Evolutionary conservation across 2,888 invertebrate species (phyloP), one percentile per base, ranked within the genome.

Genomic region (Coleophora deauratella): DNA sequence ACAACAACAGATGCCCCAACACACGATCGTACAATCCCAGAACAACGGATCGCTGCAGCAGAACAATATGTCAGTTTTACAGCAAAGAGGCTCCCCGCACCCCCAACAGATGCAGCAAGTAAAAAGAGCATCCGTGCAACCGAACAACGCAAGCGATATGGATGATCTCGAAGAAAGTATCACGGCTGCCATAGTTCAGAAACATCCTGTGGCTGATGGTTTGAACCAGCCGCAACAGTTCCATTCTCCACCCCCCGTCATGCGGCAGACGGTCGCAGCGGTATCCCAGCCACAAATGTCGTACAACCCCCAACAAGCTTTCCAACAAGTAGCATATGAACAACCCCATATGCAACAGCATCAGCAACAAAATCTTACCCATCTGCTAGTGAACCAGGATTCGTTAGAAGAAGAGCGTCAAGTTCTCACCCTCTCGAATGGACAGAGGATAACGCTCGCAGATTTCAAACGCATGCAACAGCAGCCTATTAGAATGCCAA

Each of bases 111-210:
- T 41, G 8, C 38, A 53, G 39, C 72, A 71, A 54, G 62, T 67
- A 1, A 80, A 79, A 38, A 77, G 82, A 59, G 80, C 80, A 11
- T 64, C 70, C n/a, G 80, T 80, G 0, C 80, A 79, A 55, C 78
- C 80, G 1, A 84, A 81, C 47, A 81, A 80, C 45, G 78, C 85
- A 0, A 80, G 70, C 41, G 86, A 85, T 42, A 77, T 86, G 77
- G 87, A 85, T 43, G 87, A 87, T 57, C 67, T 87, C 27, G 87
- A 87, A 55, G 86, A 87, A 33, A 87, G 87, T 49, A 87, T 87
- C 44, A 81, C 85, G 8, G 87, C 87, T 3, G 87, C 87, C 2
- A 84, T 86, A 47, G 66, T 87, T 11, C 74, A 73, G 33, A 85
- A 84, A 46, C 72, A 73, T 47, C 65, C 73, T 0, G 69, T 73